These are phyloP conservation scores for Nomada ruficornis DNA, from an alignment of 2,888 invertebrate species.

Conservation along the genomic window DNA sequence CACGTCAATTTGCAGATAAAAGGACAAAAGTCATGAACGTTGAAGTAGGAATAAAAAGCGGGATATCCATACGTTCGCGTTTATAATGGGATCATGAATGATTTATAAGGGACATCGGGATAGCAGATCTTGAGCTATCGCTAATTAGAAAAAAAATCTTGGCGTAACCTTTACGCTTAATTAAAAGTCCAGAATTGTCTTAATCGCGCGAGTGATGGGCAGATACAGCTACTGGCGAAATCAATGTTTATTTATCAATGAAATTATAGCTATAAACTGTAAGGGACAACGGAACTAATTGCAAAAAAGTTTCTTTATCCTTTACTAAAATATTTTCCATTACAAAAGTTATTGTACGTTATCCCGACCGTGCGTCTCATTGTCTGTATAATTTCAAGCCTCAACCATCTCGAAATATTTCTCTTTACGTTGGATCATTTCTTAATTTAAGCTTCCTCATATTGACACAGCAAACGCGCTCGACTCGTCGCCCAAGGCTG, in stretches of 20 bases:
- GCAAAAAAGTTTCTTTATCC: no score
- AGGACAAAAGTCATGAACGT: neutral
- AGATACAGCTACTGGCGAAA: no score
- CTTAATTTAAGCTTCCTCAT: neutral
- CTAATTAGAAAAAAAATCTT: slow-evolving; percentile 14
- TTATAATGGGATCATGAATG: slow-evolving; percentile 16
- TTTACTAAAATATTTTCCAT: neutral
- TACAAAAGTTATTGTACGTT: neutral
- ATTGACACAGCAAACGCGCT: neutral
- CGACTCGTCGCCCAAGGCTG: neutral
- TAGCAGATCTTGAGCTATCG: neutral
- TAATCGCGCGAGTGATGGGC: no score
- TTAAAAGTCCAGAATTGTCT: no score
- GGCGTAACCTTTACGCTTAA: no score
- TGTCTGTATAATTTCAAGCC: no score
- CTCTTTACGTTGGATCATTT: neutral
- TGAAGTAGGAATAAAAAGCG: slow-evolving; percentile 3
- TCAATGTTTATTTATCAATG: no score
- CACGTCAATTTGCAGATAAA: neutral
- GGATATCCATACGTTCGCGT: neutral
- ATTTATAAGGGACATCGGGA: slow-evolving; percentile 20
- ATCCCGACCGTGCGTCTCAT: neutral
- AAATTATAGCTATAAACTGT: no score
- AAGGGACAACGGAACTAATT: no score
- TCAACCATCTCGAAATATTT: no score